phyloP scores from a whole-genome alignment of 2,888 invertebrate genomes.

The Dicyrtoma fusca region DNA sequence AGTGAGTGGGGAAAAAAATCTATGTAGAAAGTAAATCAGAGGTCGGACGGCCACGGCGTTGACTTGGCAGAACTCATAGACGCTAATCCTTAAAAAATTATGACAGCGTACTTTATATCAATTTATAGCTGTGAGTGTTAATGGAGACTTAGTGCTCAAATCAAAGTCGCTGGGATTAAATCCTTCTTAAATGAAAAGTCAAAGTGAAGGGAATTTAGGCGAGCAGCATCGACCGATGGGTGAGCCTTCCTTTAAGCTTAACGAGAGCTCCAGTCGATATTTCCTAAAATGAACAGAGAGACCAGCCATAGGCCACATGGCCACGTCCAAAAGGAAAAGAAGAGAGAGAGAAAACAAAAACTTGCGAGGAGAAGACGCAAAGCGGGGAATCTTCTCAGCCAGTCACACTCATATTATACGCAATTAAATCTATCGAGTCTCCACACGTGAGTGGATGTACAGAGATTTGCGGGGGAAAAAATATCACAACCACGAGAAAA shows the following conservation, averaged over 20 bases:
- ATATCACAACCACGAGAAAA: slow-evolving; percentile 4
- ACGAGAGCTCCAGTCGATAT: slow-evolving; percentile 29
- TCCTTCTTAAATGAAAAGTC: slow-evolving; percentile 56
- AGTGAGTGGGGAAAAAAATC: slow-evolving; percentile 13
- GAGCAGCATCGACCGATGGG: slow-evolving; percentile 26
- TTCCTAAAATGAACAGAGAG: slow-evolving; percentile 26
- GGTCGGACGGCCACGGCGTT: slow-evolving; percentile 26
- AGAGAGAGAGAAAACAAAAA: no score
- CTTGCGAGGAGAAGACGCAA: slow-evolving; percentile 29
- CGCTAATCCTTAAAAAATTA: slow-evolving; percentile 57
- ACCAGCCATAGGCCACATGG: slow-evolving; percentile 32
- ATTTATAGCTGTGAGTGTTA: slow-evolving; percentile 56
- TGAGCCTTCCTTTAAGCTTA: slow-evolving; percentile 31
- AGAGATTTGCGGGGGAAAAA: slow-evolving; percentile 1
- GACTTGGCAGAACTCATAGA: slow-evolving; percentile 39
- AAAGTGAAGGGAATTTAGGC: slow-evolving; percentile 50
- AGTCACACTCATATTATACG: slow-evolving; percentile 23
- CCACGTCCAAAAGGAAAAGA: slow-evolving; percentile 15
- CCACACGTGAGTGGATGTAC: slow-evolving; percentile 25
- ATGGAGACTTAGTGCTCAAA: slow-evolving; percentile 57
- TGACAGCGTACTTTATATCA: slow-evolving; percentile 57
- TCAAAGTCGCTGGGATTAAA: slow-evolving; percentile 57
- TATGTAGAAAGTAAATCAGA: slow-evolving; percentile 10
- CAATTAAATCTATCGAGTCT: slow-evolving; percentile 33
- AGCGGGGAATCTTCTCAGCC: slow-evolving; percentile 28